These are phyloP conservation scores for Montipora cactus DNA, from an alignment of 64 coral and sea anemone species.

Conservation along the genomic window DNA sequence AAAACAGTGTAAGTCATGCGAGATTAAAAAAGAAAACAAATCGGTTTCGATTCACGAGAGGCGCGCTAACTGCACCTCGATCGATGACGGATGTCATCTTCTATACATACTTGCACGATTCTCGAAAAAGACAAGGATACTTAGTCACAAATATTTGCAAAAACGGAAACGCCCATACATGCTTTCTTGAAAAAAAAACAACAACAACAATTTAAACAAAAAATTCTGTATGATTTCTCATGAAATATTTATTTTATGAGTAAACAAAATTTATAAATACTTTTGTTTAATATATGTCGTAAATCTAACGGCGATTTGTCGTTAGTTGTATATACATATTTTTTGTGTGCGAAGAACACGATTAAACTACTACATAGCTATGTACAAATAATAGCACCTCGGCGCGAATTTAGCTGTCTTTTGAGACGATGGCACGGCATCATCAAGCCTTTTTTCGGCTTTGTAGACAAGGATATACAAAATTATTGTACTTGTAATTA, in stretches of 20 bases:
- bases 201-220: not conserved
- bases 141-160: not conserved
- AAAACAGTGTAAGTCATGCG: not conserved
- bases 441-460: not conserved
- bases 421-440: too few relatives aligned
- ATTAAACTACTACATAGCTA: not conserved
- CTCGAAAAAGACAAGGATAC: not conserved
- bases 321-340: not conserved
- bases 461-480: not conserved
- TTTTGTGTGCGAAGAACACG: not conserved
- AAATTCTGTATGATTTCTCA: not conserved
- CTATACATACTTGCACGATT: slow-evolving; percentile 12
- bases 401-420: not conserved
- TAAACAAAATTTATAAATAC: slow-evolving; percentile 49
- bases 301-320: not conserved
- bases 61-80: slow-evolving; percentile 1
- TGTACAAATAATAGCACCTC: not conserved
- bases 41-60: slow-evolving; percentile 44
- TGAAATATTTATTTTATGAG: not conserved
- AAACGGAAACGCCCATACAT: slow-evolving; percentile 9
- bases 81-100: not conserved
- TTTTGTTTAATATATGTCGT: not conserved
- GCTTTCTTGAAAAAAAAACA: not conserved
- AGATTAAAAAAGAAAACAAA: slow-evolving; percentile 57
- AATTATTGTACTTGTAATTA: slow-evolving; percentile 34